Evolutionary conservation across 2,113 vertebrate species (phyloP), one percentile per base, ranked within the genome.

Genomic region (Sula dactylatra): DNA sequence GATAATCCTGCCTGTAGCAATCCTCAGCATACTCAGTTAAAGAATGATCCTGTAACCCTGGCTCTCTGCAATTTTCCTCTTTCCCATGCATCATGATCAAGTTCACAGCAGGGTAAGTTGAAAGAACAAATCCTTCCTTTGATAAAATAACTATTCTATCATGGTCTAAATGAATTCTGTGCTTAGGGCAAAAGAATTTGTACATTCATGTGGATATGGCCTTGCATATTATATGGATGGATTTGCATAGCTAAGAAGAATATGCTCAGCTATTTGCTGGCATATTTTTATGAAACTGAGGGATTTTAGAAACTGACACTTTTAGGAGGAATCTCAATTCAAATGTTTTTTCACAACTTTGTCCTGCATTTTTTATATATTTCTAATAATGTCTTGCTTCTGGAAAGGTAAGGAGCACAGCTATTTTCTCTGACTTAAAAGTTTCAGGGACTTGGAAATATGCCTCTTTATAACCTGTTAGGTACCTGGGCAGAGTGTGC

Each of bases 401-500:
- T 81, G 27, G 26, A 86, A 84, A 88, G 19, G 32, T 72, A 77
- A 93, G 40, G 7, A 87, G 27, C n/a, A 80, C 22, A 80, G 49
- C 6, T 65, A 20, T 77, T 90, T 89, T 66, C 45, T 58, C 49
- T 54, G 42, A 66, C 11, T 90, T 77, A 42, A 32, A 92, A 70
- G 14, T 45, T 79, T 80, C 70, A 82, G 29, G 20, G 64, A 47
- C 59, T 81, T 85, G 52, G 54, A 96, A 93, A 87, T 13, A 59
- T 5, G 50, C 8, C 18, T 74, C 32, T 87, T 82, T 73, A 83
- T 20, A 83, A 56, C 9, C 17, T 71, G 4, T 69, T 47, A 69
- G 36, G 32, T 96, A 99, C 99, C 99, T 99, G 99, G 98, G 88
- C 99, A 99, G 15, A 99, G 98, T 21, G 98, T 98, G 97, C 98